Evolutionary conservation across 2,113 vertebrate genomes (phyloP), one percentile per base, ranked within the genome.

Genomic region (Pionites leucogaster): DNA sequence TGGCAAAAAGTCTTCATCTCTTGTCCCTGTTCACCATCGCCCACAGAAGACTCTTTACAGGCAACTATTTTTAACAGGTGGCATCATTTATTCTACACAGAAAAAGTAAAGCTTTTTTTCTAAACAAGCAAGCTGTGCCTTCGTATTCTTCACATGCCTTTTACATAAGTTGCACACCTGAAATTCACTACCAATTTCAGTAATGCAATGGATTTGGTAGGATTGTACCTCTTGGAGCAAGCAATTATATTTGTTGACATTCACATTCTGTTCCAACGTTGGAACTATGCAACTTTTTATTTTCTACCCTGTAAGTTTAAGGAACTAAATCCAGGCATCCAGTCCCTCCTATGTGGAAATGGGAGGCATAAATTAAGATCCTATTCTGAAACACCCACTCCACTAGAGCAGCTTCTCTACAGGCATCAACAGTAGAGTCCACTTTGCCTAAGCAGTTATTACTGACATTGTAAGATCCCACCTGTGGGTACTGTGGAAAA

Each of bases 341-440:
- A 39, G 47, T 29, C 33, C 28, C 8, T 84, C 55, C 46, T 42
- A 7, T 10, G 3, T 37, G 39, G 9, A 41, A 41, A 6, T 8
- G 6, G 11, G 49, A 84, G 35, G 37, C 39, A 90, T 11, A 88
- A 85, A 76, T 68, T 46, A 47, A 17, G 24, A 57, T 49, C 53
- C 44, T 85, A 3, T 29, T 68, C n/a, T 14, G 49, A 86, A 67
- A 28, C 20, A 50, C 20, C 20, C 44, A 39, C 55, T 27, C 29
- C 47, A 39, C 69, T 20, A 7, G 15, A 59, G 39, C 42, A 64
- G 25, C 25, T 71, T 29, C 23, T 46, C 23, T 55, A 11, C 19
- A 29, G 0, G 1, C 20, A 46, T 47, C 25, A 29, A 7, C 7
- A 16, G 3, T 3, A 41, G 22, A 83, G 31, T 27, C 25, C n/a